A percentile compares a stretch with the other conserved stretches of the same genome.
phyloP scores from a whole-genome alignment of 2,113 vertebrate species.

The Tylochromis polylepis region DNA sequence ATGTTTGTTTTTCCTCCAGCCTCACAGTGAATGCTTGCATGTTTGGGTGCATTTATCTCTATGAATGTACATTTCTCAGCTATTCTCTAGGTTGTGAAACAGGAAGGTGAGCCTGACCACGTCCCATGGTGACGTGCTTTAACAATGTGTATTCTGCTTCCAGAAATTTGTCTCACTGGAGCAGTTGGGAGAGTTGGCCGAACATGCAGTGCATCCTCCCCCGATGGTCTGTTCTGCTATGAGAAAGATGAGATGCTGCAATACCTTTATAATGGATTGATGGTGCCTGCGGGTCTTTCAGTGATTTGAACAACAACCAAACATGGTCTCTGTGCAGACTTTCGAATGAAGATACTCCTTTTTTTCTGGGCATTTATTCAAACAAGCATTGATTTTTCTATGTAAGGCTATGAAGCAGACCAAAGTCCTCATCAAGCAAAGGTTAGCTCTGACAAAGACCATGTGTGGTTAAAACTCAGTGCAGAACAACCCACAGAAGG shows the following conservation, averaged over 20 bases:
- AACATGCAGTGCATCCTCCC: conserved; percentile 5
- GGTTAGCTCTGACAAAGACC: conserved; percentile 22
- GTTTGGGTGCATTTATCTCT: conserved; percentile 14
- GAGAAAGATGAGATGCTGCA: conserved; percentile 54
- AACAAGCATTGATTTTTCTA: conserved; percentile 11
- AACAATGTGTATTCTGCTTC: conserved; percentile 40
- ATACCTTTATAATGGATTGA: conserved; percentile 52
- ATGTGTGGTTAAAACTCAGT: conserved; percentile 26
- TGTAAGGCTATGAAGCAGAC: conserved; percentile 17
- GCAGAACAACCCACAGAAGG: background rate
- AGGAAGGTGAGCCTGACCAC: conserved; percentile 37
- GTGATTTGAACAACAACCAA: conserved; percentile 53
- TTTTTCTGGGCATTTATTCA: conserved; percentile 47
- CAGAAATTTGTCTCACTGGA: conserved; percentile 47
- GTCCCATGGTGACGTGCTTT: conserved; percentile 32
- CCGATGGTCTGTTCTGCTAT: background rate
- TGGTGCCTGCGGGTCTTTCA: conserved; percentile 38
- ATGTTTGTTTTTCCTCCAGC: conserved; percentile 23
- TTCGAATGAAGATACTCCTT: conserved; percentile 34
- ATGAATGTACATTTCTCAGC: conserved; percentile 12
- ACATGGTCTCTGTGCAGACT: conserved; percentile 27
- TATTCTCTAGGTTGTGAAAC: conserved; percentile 37
- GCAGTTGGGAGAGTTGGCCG: conserved; percentile 15
- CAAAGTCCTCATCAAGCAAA: conserved; percentile 20
- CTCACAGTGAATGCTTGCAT: background rate